Percentiles rank a stretch among this genome's conserved stretches.
phyloP scores from a whole-genome alignment of 2,888 invertebrate species.

The Atethmia centrago region DNA sequence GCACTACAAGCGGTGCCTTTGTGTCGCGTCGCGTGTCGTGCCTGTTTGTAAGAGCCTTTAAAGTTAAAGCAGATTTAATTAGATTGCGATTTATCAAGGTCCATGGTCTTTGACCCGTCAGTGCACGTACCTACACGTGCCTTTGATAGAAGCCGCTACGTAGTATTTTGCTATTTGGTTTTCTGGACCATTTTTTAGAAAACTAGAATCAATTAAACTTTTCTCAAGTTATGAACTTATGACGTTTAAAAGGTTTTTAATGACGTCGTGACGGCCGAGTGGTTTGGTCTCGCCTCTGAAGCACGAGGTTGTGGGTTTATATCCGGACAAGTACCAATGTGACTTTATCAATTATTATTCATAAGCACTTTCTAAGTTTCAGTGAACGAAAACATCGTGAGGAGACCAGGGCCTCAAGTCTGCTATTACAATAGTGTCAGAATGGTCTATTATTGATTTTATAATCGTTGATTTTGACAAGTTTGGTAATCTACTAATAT shows the following conservation, averaged over 20 bases:
- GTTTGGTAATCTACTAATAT: no score
- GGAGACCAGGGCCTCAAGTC: no score
- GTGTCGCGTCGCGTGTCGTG: no score
- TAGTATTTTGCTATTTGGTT: neutral
- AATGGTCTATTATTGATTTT: no score
- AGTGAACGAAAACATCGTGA: no score
- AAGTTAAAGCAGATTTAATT: constrained; percentile 18
- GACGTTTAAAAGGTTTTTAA: neutral
- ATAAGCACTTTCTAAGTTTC: no score
- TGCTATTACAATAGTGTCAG: no score
- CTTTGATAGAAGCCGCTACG: constrained; percentile 11
- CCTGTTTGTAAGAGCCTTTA: no score
- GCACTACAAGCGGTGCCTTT: no score
- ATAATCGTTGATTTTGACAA: no score
- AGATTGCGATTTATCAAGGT: constrained; percentile 22
- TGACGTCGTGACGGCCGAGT: neutral
- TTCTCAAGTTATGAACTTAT: neutral
- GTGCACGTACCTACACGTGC: neutral
- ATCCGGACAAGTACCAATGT: neutral
- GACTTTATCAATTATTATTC: neutral
- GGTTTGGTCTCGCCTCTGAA: neutral
- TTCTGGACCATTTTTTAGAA: neutral
- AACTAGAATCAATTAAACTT: neutral
- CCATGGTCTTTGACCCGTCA: constrained; percentile 2
- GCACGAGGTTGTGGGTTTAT: neutral